phyloP scores from a whole-genome alignment of 2,113 vertebrate genomes.

The Sarotherodon lohbergeri region DNA sequence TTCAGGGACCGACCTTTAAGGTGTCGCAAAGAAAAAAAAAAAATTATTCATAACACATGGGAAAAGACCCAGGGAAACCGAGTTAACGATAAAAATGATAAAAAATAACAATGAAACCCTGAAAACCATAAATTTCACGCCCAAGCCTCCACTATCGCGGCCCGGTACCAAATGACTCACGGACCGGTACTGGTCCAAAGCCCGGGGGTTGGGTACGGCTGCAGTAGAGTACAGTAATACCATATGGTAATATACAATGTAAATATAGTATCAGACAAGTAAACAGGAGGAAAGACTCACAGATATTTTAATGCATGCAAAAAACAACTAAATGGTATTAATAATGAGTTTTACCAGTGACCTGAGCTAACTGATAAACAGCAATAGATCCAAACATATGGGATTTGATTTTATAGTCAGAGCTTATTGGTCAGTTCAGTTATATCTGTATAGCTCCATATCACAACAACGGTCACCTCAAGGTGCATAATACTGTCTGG shows the following conservation, averaged over 20 bases:
- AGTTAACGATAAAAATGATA: not conserved
- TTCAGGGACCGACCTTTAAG: not conserved
- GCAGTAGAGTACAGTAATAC: not conserved
- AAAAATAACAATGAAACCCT: not conserved
- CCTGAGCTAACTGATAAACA: not conserved
- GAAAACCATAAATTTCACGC: fast-evolving
- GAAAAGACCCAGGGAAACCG: fast-evolving
- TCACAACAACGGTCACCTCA: not conserved
- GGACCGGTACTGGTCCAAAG: not conserved
- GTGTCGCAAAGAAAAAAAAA: not conserved
- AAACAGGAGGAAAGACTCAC: not conserved
- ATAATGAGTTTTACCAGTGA: not conserved
- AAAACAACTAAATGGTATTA: not conserved
- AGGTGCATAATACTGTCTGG: not conserved
- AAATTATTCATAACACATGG: not conserved
- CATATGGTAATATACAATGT: not conserved
- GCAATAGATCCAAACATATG: not conserved
- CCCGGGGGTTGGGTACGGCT: not conserved
- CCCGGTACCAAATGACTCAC: not conserved
- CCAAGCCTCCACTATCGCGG: not conserved
- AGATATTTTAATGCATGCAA: not conserved
- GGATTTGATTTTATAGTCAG: not conserved
- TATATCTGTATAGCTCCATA: not conserved
- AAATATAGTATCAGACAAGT: not conserved
- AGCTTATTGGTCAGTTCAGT: not conserved